These are phyloP conservation scores for Epizoanthus ramosus DNA, from an alignment of 92 coral and sea anemone species.

Conservation along the genomic window DNA sequence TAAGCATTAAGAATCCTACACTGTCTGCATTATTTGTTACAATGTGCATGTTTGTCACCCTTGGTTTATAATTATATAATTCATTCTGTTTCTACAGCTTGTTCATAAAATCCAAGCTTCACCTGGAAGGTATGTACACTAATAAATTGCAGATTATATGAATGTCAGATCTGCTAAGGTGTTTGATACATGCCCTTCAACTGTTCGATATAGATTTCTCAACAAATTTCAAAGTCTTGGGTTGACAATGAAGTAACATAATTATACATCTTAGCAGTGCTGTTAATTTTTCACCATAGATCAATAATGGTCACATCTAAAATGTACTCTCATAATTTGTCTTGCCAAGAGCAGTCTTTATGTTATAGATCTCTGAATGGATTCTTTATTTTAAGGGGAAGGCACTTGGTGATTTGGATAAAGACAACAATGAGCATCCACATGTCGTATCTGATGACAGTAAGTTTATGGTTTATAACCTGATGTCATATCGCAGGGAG, in stretches of 20 bases:
- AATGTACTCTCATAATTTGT: background rate
- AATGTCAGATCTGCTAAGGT: background rate
- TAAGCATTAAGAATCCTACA: too few relatives aligned
- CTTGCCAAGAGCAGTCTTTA: background rate
- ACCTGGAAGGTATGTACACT: constrained; percentile 76
- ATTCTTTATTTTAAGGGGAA: constrained; percentile 63
- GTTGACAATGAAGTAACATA: too few relatives aligned
- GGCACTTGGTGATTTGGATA: constrained; percentile 75
- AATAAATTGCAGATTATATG: background rate
- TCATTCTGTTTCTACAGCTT: constrained; percentile 61
- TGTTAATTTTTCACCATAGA: too few relatives aligned
- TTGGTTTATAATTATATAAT: background rate
- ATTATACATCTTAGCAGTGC: too few relatives aligned
- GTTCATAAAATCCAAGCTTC: constrained; percentile 82
- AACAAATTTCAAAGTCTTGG: too few relatives aligned
- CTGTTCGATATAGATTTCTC: too few relatives aligned
- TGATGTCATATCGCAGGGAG: background rate
- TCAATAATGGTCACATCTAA: background rate
- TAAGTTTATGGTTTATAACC: constrained; percentile 51
- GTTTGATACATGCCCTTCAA: too few relatives aligned
- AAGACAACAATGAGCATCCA: constrained; percentile 74
- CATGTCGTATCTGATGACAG: constrained; percentile 98
- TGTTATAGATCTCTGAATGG: background rate
- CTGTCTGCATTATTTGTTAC: background rate
- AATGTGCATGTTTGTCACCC: background rate